phyloP scores from a whole-genome alignment of 2,888 invertebrate species.

The Adelphocoris suturalis region DNA sequence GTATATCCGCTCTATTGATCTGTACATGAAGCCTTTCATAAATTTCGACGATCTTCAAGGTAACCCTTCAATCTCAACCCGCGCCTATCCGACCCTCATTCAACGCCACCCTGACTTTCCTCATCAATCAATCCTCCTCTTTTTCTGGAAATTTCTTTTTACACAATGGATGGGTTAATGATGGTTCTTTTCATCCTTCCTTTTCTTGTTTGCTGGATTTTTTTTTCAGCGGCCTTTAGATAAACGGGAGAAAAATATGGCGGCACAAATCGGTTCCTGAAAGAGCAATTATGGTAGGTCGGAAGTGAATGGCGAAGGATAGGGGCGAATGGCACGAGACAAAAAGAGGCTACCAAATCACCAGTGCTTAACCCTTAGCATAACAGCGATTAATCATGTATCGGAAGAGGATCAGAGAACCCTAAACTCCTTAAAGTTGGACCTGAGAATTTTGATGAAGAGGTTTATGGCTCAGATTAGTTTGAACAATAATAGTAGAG shows the following conservation, averaged over 20 bases:
- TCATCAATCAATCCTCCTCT: slow-evolving; percentile 21
- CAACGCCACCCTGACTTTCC: slow-evolving; percentile 27
- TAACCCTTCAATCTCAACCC: slow-evolving; percentile 21
- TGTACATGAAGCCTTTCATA: not conserved
- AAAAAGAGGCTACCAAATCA: not conserved
- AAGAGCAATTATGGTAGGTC: slow-evolving; percentile 27
- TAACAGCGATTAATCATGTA: not conserved
- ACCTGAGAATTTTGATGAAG: too few relatives aligned
- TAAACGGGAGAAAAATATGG: not conserved
- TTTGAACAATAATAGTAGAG: too few relatives aligned
- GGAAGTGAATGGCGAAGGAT: not conserved
- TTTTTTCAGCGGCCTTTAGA: not conserved
- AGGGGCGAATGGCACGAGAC: not conserved
- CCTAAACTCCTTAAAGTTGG: too few relatives aligned
- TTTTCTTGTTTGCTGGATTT: slow-evolving; percentile 15
- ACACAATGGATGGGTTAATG: slow-evolving; percentile 31
- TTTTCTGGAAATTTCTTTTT: slow-evolving; percentile 15
- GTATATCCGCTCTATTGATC: not conserved
- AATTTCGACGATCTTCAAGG: slow-evolving; percentile 7
- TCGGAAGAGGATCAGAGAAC: too few relatives aligned
- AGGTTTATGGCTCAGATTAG: too few relatives aligned
- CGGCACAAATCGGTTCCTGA: slow-evolving; percentile 7
- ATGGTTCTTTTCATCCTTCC: slow-evolving; percentile 39
- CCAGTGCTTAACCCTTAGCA: not conserved
- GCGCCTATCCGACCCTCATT: slow-evolving; percentile 23